Conservation (phyloP, 2,888 invertebrate genomes). For the Xylota segnis region DNA sequence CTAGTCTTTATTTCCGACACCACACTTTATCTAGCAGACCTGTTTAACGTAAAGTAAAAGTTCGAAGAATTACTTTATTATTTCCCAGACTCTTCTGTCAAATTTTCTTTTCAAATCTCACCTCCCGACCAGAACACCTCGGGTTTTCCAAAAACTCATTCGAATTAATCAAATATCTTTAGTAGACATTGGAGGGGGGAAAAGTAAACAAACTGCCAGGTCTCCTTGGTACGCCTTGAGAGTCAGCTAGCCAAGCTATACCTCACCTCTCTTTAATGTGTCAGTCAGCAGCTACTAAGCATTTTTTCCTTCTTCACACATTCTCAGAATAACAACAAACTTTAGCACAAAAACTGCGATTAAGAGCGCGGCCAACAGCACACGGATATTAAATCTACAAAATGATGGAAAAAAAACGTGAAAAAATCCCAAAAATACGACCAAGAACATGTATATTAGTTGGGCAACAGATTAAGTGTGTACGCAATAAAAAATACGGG, state of each 20-base stretch:
- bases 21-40: too few species aligned
- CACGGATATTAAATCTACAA: constrained; percentile 24
- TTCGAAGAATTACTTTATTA: too few species aligned
- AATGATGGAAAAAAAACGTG: neutral
- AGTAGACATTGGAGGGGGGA: constrained; percentile 56
- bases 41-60: too few species aligned
- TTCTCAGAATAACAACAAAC: constrained; percentile 50
- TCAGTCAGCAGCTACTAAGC: constrained; percentile 55
- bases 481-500: constrained; percentile 47
- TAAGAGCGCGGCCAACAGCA: constrained; percentile 10
- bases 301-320: constrained; percentile 32
- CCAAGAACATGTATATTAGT: constrained; percentile 44
- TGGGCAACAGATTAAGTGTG: constrained; percentile 54
- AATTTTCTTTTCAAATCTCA: constrained; percentile 7
- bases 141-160: constrained; percentile 31
- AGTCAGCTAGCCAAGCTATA: neutral
- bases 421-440: neutral
- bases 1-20: too few species aligned
- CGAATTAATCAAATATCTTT: constrained; percentile 62
- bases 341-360: constrained; percentile 33
- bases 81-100: neutral
- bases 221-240: neutral
- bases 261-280: constrained; percentile 43
- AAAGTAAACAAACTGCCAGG: constrained; percentile 45
- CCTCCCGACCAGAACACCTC: constrained; percentile 4